Base-by-base conservation (phyloP, 2,797 vertebrate species). In the Gambelia wislizenii region DNA sequence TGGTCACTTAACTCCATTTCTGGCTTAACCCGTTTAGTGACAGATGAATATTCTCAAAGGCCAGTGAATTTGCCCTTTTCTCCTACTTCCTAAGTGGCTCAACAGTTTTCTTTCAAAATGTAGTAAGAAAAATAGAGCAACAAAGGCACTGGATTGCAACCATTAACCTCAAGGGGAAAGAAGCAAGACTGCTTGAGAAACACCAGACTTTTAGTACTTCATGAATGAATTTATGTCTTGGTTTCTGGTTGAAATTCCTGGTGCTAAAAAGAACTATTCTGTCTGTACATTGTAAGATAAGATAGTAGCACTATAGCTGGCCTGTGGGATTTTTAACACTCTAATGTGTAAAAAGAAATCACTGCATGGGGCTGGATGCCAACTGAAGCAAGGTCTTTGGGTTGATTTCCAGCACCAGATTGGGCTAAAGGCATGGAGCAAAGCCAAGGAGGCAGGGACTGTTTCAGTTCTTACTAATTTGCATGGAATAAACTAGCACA, bases 311-410 rank as follows among this genome's bases (percentile, higher is more conserved):
- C 44, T n/a, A 16, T 22, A 52, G 36, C 33, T 36, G 47, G 83
- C 36, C 2, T 1, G 3, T 1, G 2, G 30, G 61, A n/a, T 13
- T 52, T 56, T n/a, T n/a, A n/a, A n/a, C n/a, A n/a, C n/a, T n/a
- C n/a, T n/a, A n/a, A n/a, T n/a, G n/a, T n/a, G n/a, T n/a, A n/a
- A n/a, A n/a, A n/a, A n/a, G n/a, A n/a, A n/a, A n/a, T n/a, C n/a
- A n/a, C n/a, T n/a, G n/a, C n/a, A n/a, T n/a, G n/a, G n/a, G n/a
- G n/a, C n/a, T n/a, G n/a, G n/a, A n/a, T n/a, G n/a, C n/a, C n/a
- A n/a, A n/a, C n/a, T n/a, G n/a, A n/a, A n/a, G n/a, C n/a, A n/a
- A n/a, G n/a, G n/a, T n/a, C n/a, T n/a, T n/a, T n/a, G n/a, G n/a
- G n/a, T n/a, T n/a, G n/a, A n/a, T n/a, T n/a, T n/a, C n/a, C n/a